These are phyloP conservation scores for Dusona sp. DNA, from an alignment of 2,888 invertebrate genomes.

Conservation along the genomic window DNA sequence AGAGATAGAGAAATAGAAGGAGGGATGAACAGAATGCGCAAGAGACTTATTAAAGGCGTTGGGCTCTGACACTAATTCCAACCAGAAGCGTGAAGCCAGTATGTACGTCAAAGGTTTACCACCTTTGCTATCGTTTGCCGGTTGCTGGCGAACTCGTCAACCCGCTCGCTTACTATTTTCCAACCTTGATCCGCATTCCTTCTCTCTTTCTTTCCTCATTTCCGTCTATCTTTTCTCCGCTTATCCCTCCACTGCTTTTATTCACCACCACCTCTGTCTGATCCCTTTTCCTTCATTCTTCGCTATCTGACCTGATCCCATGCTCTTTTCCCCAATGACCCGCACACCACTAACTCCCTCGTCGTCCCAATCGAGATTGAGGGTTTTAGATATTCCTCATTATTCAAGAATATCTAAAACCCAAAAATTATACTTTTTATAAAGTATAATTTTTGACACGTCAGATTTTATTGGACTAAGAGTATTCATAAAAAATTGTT, in stretches of 20 bases:
- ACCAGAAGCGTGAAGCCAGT: conserved; percentile 66
- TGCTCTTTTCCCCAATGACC: conserved; percentile 27
- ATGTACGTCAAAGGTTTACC: conserved; percentile 43
- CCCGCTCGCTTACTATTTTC: conserved; percentile 44
- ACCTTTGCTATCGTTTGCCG: conserved; percentile 50
- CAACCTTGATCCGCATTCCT: conserved; percentile 15
- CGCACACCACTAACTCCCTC: conserved; percentile 14
- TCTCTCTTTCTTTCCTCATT: conserved; percentile 26
- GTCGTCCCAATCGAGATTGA: conserved; percentile 17
- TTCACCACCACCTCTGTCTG: conserved; percentile 9
- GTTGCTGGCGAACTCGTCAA: conserved; percentile 34
- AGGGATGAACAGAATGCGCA: conserved; percentile 19
- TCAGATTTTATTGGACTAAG: not conserved
- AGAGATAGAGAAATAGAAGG: not conserved
- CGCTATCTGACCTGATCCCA: conserved; percentile 26
- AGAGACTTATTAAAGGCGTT: conserved; percentile 64
- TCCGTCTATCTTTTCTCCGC: conserved; percentile 29
- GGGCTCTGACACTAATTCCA: conserved; percentile 68
- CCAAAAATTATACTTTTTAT: too few species aligned
- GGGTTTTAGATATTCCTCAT: not conserved
- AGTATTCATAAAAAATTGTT: not conserved
- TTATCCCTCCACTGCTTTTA: conserved; percentile 39
- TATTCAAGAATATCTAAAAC: too few species aligned
- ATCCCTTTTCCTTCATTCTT: conserved; percentile 29
- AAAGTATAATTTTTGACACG: not conserved